A percentile compares a stretch with the other conserved stretches of the same genome.
Evolutionary conservation across 2,888 invertebrate genomes (phyloP).

Genomic region (Exephanes ischioxanthus): DNA sequence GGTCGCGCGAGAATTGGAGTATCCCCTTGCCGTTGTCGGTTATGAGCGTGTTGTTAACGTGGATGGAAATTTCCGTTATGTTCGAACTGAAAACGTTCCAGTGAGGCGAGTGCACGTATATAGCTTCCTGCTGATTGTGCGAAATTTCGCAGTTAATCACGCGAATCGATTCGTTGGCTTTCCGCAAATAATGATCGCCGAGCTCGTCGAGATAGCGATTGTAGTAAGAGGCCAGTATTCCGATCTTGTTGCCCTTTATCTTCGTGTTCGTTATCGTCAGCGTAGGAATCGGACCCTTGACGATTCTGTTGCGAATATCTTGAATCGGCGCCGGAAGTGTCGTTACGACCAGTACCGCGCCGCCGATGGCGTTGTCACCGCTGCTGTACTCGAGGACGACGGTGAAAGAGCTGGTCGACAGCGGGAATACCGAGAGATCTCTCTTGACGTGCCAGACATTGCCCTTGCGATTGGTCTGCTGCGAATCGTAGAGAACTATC

Average conservation of each 20-base stretch:
- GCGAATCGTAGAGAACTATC: conserved; percentile 92
- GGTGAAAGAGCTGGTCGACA: conserved; percentile 93
- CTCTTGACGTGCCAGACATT: conserved; percentile 92
- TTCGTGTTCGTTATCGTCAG: conserved; percentile 90
- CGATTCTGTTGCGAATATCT: conserved; percentile 90
- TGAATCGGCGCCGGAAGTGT: conserved; percentile 90
- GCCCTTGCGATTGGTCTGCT: conserved; percentile 86
- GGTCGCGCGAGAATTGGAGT: conserved; percentile 95
- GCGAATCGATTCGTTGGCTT: conserved; percentile 94
- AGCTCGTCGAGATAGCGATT: conserved; percentile 94
- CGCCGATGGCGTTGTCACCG: conserved; percentile 92
- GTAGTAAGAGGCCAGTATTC: conserved; percentile 94
- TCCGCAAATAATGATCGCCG: conserved; percentile 94
- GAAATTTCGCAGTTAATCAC: conserved; percentile 93
- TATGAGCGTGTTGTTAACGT: conserved; percentile 94
- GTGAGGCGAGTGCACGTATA: conserved; percentile 93
- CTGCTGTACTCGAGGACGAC: conserved; percentile 93
- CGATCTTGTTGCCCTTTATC: conserved; percentile 93
- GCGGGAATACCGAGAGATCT: conserved; percentile 96
- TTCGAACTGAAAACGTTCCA: conserved; percentile 95
- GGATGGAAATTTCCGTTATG: conserved; percentile 95
- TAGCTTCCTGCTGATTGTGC: conserved; percentile 92
- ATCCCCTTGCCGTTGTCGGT: conserved; percentile 95
- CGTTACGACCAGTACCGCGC: conserved; percentile 92
- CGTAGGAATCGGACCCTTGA: conserved; percentile 93